Evolutionary conservation across 2,797 vertebrate species (phyloP), one percentile per base, ranked within the genome.

Genomic region (Parauchenoglanis punctatus): DNA sequence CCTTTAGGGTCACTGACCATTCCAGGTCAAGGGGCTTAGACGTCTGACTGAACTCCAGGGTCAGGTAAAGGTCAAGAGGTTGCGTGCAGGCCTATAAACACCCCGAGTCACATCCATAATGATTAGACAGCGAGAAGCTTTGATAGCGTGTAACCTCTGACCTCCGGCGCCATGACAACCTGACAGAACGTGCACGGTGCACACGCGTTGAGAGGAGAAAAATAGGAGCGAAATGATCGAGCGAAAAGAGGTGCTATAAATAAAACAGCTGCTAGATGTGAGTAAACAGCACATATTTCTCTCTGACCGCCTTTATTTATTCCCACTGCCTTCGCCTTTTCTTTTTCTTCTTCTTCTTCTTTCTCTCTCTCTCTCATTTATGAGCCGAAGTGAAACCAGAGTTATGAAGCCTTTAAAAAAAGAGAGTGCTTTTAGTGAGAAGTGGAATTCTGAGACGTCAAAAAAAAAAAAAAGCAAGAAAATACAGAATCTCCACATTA

Each of bases 111-210:
- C 13, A 93, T 89, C 90, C 90, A 91, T 89, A 91, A 91, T 89
- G 87, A 91, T 86, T 70, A 90, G 91, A 93, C 91, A 93, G 92
- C 90, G 93, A 92, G 92, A 93, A 91, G 89, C 86, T 92, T 91
- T 90, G 92, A 91, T 87, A 90, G 92, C 84, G 87, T 82, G n/a
- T 90, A 91, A 93, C 93, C 92, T 84, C 88, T 94, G 87, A 93
- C 93, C 93, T 72, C 56, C 2, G 56, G 86, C 81, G 87, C 87
- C 91, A 91, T 91, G 90, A 92, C 91, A 91, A 93, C 91, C 28
- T 35, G 58, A 70, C 28, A 77, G 85, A 89, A 88, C 86, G 88
- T 56, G 59, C 28, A 40, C 23, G 18, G 18, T 4, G n/a, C 56
- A 63, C 61, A 61, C 23, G 23, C 84, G 8, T 4, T 6, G 35